Evolutionary conservation across 2,113 vertebrate genomes (phyloP), one percentile per base, ranked within the genome.

Genomic region (Oenanthe oenanthe): DNA sequence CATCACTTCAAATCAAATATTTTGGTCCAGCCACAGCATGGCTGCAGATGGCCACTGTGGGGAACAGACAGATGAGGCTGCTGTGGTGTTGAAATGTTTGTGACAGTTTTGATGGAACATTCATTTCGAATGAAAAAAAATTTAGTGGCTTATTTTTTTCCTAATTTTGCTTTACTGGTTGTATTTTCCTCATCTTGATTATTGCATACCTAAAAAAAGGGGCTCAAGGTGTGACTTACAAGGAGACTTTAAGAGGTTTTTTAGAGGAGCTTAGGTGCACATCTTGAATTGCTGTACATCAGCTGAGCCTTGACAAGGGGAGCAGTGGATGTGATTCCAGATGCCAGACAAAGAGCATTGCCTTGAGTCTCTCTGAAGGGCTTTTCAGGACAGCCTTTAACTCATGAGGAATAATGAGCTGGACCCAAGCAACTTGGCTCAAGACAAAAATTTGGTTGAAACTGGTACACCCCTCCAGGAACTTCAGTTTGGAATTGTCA

Each of bases 341-440:
- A 63, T 80, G 15, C 54, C 54, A 76, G 40, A 25, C 20, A 60
- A 90, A 75, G 17, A 72, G 1, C 29, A 31, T 68, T 92, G 67
- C 45, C 62, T 61, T 63, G 62, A 85, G n/a, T 68, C 10, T 10
- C 13, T 72, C 67, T 57, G 63, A 77, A 92, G 76, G 43, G 68
- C 86, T 91, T 88, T 83, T 88, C 71, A 73, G 83, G 60, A 77
- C 80, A 94, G 50, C 29, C 22, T 73, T 68, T 84, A 58, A 56
- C 38, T 70, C 50, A 24, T 25, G 4, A 73, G 38, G 34, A 88
- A 54, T 28, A 80, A 8, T 32, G 26, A 94, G 38, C 22, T 58
- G 67, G 47, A 90, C 22, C 28, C 60, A 73, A 66, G 31, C 7
- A 73, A 77, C 13, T 66, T 45, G 36, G 66, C 24, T 61, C 29